These are phyloP conservation scores for Mnemiopsis leidyi DNA, from an alignment of 37 sponge, comb jelly and placozoan genomes.

Conservation along the genomic window DNA sequence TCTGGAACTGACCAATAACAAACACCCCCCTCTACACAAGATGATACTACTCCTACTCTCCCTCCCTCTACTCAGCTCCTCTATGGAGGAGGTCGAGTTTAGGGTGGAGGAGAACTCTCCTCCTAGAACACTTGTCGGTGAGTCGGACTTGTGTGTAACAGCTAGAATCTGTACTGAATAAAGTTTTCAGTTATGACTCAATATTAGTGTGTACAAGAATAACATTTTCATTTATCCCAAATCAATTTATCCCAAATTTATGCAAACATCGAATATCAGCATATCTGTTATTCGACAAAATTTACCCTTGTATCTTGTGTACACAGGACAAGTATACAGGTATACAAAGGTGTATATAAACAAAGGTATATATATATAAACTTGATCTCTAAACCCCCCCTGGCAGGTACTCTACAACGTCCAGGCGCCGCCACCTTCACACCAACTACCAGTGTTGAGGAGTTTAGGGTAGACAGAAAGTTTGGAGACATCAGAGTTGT, in stretches of 20 bases:
- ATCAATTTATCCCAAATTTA: too few species aligned
- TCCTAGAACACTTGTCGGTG: not conserved
- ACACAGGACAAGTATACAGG: too few species aligned
- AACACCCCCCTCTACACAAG: too few species aligned
- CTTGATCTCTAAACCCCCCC: not conserved
- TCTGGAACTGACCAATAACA: not conserved
- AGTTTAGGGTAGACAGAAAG: not conserved
- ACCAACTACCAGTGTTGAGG: not conserved
- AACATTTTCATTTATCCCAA: too few species aligned
- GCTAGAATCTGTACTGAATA: not conserved
- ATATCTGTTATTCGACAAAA: too few species aligned
- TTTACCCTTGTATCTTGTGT: too few species aligned
- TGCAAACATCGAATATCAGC: not conserved
- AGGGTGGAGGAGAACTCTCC: not conserved
- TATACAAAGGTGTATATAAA: too few species aligned
- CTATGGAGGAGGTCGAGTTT: not conserved
- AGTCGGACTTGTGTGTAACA: too few species aligned
- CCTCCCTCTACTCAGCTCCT: not conserved
- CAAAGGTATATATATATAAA: too few species aligned
- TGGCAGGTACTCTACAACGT: not conserved
- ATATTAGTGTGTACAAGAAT: too few species aligned
- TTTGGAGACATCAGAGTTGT: slow-evolving; percentile 7
- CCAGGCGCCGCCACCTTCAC: not conserved
- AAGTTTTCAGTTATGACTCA: not conserved
- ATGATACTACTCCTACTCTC: not conserved